These are phyloP conservation scores for Aeoliscus strigatus DNA, from an alignment of 2,797 vertebrate genomes.

Conservation along the genomic window DNA sequence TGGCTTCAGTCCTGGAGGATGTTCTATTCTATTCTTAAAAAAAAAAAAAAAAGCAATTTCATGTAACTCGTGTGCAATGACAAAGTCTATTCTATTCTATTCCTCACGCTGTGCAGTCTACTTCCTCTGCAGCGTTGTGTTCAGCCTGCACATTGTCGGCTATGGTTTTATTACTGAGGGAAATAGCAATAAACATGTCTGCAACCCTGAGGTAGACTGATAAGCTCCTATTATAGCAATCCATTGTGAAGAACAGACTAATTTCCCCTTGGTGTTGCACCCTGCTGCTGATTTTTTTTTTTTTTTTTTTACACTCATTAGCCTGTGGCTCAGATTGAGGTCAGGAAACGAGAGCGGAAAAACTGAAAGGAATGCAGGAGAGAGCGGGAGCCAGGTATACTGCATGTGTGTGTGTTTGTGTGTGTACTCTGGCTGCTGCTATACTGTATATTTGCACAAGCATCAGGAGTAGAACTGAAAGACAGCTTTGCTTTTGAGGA, in stretches of 20 bases:
- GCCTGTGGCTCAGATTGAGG: slow-evolving; percentile 59
- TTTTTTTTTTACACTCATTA: too few species aligned
- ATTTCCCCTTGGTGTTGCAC: slow-evolving; percentile 38
- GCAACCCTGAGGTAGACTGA: slow-evolving; percentile 33
- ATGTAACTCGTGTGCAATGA: too few species aligned
- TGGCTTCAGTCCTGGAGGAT: slow-evolving; percentile 20
- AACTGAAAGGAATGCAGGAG: slow-evolving; percentile 58
- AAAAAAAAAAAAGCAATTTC: too few species aligned
- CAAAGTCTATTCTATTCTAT: background rate
- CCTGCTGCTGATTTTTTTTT: slow-evolving; percentile 52
- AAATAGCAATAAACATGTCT: slow-evolving; percentile 36
- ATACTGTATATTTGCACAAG: slow-evolving; percentile 42
- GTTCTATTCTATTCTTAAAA: too few species aligned
- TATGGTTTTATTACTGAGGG: slow-evolving; percentile 24
- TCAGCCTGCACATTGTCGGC: slow-evolving; percentile 37
- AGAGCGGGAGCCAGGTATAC: slow-evolving; percentile 62
- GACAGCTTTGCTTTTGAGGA: slow-evolving; percentile 21
- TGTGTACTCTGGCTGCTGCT: slow-evolving; percentile 43
- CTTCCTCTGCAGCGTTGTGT: slow-evolving; percentile 29
- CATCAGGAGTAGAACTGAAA: slow-evolving; percentile 24
- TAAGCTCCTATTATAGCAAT: slow-evolving; percentile 32
- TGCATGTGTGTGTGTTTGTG: slow-evolving; percentile 37
- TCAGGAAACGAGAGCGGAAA: slow-evolving; percentile 68
- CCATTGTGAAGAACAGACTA: slow-evolving; percentile 25
- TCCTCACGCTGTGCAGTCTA: slow-evolving; percentile 32